phyloP scores from a whole-genome alignment of 2,113 vertebrate species.

The Eidolon helvum region DNA sequence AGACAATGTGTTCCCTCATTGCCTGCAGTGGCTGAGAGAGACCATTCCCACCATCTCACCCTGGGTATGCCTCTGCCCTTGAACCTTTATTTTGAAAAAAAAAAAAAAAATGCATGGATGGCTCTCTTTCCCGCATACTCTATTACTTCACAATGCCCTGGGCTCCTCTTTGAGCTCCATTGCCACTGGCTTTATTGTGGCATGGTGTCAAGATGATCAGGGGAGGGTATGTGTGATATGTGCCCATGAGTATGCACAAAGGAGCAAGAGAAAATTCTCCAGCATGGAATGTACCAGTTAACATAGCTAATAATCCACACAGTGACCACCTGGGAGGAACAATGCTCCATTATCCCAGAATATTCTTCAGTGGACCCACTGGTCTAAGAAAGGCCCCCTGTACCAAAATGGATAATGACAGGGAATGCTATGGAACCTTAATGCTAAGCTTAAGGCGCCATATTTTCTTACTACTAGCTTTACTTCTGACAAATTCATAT shows the following conservation, averaged over 20 bases:
- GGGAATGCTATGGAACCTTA: neutral
- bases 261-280: neutral
- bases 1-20: neutral
- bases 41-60: neutral
- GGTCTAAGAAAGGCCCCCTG: neutral
- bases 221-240: neutral
- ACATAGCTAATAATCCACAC: neutral
- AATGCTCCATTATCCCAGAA: neutral
- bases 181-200: neutral
- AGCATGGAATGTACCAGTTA: neutral
- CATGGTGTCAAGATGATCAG: neutral
- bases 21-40: neutral
- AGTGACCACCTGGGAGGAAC: neutral
- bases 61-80: neutral
- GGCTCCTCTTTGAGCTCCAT: neutral
- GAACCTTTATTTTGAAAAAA: neutral
- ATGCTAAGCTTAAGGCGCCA: rapidly evolving
- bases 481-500: neutral
- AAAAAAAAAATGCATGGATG: neutral
- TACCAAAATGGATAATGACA: neutral
- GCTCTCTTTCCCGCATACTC: neutral
- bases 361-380: neutral
- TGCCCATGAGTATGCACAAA: neutral
- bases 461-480: neutral
- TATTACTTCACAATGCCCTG: neutral